phyloP scores from a whole-genome alignment of 2,888 invertebrate genomes.

The Chalcis sispes region DNA sequence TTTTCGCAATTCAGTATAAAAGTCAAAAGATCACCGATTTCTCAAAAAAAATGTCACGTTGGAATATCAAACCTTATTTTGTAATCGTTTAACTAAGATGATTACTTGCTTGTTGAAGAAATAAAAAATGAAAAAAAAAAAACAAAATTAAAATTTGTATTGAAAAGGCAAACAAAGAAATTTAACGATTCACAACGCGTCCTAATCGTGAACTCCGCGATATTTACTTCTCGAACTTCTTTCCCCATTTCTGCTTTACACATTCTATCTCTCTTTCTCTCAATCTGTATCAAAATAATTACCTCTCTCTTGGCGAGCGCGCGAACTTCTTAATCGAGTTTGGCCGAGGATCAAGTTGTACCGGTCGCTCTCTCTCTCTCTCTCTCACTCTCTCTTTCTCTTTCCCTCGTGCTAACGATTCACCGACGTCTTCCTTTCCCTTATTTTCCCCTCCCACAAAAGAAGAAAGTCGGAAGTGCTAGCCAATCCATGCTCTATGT shows the following conservation, averaged over 20 bases:
- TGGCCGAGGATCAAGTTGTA: conserved; percentile 29
- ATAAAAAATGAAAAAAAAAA: too few relatives aligned
- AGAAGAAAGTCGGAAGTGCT: conserved; percentile 26
- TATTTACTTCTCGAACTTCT: conserved; percentile 6
- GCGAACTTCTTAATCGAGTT: conserved; percentile 44
- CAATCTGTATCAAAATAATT: conserved; percentile 33
- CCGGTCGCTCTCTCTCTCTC: not conserved
- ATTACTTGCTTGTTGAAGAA: too few relatives aligned
- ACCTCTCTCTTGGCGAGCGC: conserved; percentile 11
- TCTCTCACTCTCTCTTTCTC: not conserved
- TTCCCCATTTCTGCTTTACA: too few relatives aligned
- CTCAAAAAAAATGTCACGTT: too few relatives aligned
- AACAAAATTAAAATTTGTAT: too few relatives aligned
- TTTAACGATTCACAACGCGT: too few relatives aligned
- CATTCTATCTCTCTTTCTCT: conserved; percentile 6
- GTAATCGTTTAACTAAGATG: too few relatives aligned
- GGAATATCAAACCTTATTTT: too few relatives aligned
- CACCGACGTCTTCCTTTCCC: conserved; percentile 19
- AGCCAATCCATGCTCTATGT: conserved; percentile 33
- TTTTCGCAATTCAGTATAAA: too few relatives aligned
- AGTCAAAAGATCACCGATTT: too few relatives aligned
- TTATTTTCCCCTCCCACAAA: not conserved
- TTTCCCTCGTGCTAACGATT: not conserved
- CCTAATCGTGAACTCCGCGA: not conserved
- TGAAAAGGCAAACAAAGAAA: too few relatives aligned